Percentiles rank a stretch among this genome's conserved stretches.
Conservation (phyloP, 2,888 invertebrate species). For the Pachydiplax longipennis region DNA sequence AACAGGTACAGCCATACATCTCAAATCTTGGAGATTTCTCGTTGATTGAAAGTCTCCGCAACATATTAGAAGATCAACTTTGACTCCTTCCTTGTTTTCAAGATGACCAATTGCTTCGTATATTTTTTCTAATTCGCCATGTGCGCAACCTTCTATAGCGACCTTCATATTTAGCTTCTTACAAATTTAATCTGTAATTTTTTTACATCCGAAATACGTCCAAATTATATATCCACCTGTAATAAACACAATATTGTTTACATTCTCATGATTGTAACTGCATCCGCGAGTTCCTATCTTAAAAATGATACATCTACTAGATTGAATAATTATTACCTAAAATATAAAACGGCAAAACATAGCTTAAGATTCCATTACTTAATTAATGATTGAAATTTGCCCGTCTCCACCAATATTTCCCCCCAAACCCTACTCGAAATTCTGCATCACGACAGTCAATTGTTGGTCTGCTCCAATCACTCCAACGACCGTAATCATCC, state of each 20-base stretch:
- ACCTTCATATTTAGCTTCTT: constrained; percentile 74
- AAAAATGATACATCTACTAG: no score
- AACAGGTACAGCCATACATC: constrained; percentile 94
- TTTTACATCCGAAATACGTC: background rate
- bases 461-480: background rate
- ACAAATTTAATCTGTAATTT: background rate
- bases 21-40: constrained; percentile 85
- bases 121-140: constrained; percentile 95
- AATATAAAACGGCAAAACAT: no score
- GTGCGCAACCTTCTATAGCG: constrained; percentile 97
- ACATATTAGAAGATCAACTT: constrained; percentile 91
- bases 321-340: no score
- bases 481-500: background rate
- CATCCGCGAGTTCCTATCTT: no score
- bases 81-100: constrained; percentile 76
- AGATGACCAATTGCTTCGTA: constrained; percentile 83
- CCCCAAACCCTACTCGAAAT: background rate
- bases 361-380: no score
- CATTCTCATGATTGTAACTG: background rate
- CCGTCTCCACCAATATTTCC: no score
- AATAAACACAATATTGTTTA: background rate
- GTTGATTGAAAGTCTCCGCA: constrained; percentile 99
- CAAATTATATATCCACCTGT: background rate
- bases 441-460: background rate
- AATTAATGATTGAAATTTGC: no score